Base-by-base conservation (phyloP, 2,797 vertebrate genomes). In the Crocodylus rhombifer region DNA sequence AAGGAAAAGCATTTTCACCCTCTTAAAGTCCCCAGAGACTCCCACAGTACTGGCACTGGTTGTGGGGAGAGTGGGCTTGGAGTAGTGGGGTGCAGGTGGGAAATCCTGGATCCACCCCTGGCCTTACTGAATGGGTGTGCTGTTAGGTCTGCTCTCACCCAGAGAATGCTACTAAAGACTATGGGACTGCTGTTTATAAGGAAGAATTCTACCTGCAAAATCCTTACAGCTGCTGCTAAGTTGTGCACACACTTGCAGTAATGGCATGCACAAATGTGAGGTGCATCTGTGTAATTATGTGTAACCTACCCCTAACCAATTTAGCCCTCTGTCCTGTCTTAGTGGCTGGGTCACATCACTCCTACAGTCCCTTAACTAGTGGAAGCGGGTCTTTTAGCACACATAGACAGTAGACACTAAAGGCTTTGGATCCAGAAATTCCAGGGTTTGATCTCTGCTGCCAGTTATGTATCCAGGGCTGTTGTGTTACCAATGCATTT, bases 241-340 rank as follows among this genome's bases (percentile, higher is more conserved):
- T 28, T 65, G 64, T 28, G 9, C 17, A 30, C 18, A 17, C n/a
- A 25, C n/a, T 65, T 17, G 28, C 13, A 13, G 64, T 8, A 65
- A 30, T 30, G 18, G 57, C 0, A 0, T 76, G 64, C 61, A 18
- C 2, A 85, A 57, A 36, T 86, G 16, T 61, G 1, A 26, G 2
- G 4, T 0, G 5, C 18, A 30, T 17, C 56, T n/a, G 9, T 6
- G 5, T 20, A 33, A 64, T 15, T 5, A 0, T 0, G 0, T 5
- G 4, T 12, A 83, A 71, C 55, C 58, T 71, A 17, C 23, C 78
- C 25, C 13, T 51, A 74, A 2, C 28, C 23, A 25, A 25, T n/a
- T 65, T 2, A 6, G 8, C 23, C 7, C 20, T 23, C 21, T 1
- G 9, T 51, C 42, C 42, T 51, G 42, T 51, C 10, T 51, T 51